Percentiles rank a stretch among this genome's conserved stretches.
Conservation (phyloP, 2,888 invertebrate genomes). For the Caenorhabditis afra region DNA sequence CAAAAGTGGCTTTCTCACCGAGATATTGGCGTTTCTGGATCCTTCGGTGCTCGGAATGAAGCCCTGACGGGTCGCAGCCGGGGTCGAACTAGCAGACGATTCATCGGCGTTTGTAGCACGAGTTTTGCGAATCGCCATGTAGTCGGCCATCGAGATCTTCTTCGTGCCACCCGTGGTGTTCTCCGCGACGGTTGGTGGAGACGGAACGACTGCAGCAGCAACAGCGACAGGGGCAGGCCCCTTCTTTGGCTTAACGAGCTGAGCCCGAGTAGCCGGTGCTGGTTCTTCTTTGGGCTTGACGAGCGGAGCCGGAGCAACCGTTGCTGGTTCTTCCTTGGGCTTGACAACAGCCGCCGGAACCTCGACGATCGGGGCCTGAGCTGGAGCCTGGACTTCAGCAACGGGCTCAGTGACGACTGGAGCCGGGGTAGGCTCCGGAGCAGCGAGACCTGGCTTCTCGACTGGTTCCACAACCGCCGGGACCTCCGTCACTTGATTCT, state of each 20-base stretch:
- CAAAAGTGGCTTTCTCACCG: neutral
- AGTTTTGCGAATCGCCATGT: slow-evolving; percentile 5
- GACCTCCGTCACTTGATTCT: too few species aligned
- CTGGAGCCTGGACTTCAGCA: too few species aligned
- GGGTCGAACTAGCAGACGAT: neutral
- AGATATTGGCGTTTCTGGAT: neutral
- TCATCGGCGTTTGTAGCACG: slow-evolving; percentile 6
- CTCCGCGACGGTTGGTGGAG: neutral
- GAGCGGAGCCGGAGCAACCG: too few species aligned
- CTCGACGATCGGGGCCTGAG: too few species aligned
- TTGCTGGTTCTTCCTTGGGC: too few species aligned
- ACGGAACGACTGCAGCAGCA: too few species aligned
- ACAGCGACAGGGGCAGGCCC: too few species aligned
- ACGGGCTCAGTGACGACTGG: too few species aligned
- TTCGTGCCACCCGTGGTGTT: neutral
- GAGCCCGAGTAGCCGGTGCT: too few species aligned
- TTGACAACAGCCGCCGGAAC: too few species aligned
- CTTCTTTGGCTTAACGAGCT: too few species aligned
- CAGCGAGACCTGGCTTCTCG: neutral
- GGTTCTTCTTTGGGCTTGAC: too few species aligned
- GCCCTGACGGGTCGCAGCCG: slow-evolving; percentile 11
- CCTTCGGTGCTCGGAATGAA: slow-evolving; percentile 58
- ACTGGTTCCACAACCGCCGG: neutral
- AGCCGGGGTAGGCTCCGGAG: neutral
- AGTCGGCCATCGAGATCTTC: slow-evolving; percentile 41